These are phyloP conservation scores for Procavia capensis DNA, from an alignment of 2,113 vertebrate genomes.

Conservation along the genomic window DNA sequence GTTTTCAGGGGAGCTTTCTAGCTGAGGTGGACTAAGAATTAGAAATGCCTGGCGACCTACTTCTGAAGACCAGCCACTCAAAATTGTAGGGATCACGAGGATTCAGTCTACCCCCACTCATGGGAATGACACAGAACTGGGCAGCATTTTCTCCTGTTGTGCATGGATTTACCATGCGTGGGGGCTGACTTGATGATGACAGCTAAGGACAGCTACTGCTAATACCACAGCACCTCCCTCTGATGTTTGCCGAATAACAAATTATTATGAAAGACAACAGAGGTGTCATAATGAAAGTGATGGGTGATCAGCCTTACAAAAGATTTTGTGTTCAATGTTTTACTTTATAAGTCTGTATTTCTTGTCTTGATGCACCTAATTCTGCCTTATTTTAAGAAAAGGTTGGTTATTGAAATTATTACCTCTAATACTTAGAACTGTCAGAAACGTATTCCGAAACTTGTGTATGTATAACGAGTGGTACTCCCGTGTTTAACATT, in stretches of 20 bases:
- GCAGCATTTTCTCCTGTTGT: not conserved
- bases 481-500: not conserved
- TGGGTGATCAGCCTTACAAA: not conserved
- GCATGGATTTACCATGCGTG: not conserved
- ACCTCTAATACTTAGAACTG: not conserved
- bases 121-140: not conserved
- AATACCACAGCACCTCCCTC: not conserved
- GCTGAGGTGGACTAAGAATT: too few species aligned
- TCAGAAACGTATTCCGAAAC: not conserved
- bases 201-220: not conserved
- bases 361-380: not conserved
- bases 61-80: not conserved
- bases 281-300: conserved; percentile 17
- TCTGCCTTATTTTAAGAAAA: conserved; percentile 20
- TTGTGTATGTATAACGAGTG: not conserved
- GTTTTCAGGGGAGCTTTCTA: not conserved
- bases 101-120: not conserved
- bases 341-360: conserved; percentile 2
- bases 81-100: not conserved
- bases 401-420: conserved; percentile 34
- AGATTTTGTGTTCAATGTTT: not conserved
- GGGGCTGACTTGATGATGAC: not conserved
- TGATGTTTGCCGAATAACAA: conserved; percentile 31
- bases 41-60: not conserved
- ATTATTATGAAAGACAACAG: conserved; percentile 34